A percentile compares a stretch with the other conserved stretches of the same genome.
These are phyloP conservation scores for Polydrusus cervinus DNA, from an alignment of 2,888 invertebrate genomes.

Conservation along the genomic window DNA sequence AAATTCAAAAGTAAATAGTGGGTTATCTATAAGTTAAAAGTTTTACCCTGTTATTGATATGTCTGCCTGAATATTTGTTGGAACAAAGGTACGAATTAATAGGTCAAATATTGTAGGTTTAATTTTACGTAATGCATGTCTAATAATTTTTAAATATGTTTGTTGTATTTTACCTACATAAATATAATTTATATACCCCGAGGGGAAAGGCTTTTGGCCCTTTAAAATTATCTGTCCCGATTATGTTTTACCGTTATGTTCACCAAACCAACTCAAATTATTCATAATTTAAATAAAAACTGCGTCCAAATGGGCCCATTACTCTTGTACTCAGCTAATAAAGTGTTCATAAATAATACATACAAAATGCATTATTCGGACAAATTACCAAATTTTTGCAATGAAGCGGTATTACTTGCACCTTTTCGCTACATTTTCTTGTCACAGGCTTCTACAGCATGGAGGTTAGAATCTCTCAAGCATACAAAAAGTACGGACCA, in stretches of 20 bases:
- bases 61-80: too few species aligned
- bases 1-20: too few species aligned
- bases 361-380: conserved; percentile 16
- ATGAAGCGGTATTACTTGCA: conserved; percentile 34
- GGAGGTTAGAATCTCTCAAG: conserved; percentile 34
- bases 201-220: background rate
- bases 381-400: conserved; percentile 48
- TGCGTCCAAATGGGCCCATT: conserved; percentile 39
- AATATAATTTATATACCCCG: background rate
- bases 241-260: conserved; percentile 51
- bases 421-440: conserved; percentile 47
- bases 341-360: conserved; percentile 47
- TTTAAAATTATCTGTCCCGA: conserved; percentile 14
- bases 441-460: conserved; percentile 27
- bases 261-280: conserved; percentile 53
- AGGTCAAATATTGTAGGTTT: too few species aligned
- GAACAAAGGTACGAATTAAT: too few species aligned
- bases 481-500: conserved; percentile 40
- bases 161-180: background rate
- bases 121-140: too few species aligned
- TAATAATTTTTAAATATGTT: too few species aligned
- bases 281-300: conserved; percentile 48
- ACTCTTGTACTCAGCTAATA: conserved; percentile 41
- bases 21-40: too few species aligned
- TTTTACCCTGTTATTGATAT: too few species aligned